Evolutionary conservation across 2,888 invertebrate species (phyloP), one percentile per base, ranked within the genome.

Genomic region (Leuctra nigra): DNA sequence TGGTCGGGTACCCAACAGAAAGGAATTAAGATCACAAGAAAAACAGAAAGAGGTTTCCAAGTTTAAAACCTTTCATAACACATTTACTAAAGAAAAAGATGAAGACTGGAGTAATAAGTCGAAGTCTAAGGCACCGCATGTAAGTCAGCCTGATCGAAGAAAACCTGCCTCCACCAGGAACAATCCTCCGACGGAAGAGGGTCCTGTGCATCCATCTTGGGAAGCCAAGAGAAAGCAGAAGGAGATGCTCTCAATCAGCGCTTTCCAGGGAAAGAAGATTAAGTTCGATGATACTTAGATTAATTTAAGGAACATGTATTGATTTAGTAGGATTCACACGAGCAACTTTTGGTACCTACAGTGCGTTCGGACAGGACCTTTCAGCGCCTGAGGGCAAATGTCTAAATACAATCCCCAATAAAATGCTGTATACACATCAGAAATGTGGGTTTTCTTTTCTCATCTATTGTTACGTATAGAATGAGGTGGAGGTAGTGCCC

Each of bases 181-280:
- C 20, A 2, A 20, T 6, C 3, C 35, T 20, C 35, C 11, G 4
- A 11, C 35, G 1, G 35, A 16, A 1, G 50, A 50, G 14, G 9
- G 9, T 6, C 36, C 50, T 14, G 23, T 76, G 53, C 77, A 77
- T 69, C 77, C 77, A 2, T 77, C 77, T 18, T 77, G 77, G 77
- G 77, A 76, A 66, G 77, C 77, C 1, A 77, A 77, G 65, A 76
- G 73, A 59, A 53, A 55, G 23, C 18, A 53, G 39, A 55, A 56
- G 41, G 56, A 60, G 18, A 55, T 53, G 46, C 50, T 56, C 16
- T 14, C n/a, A 14, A 56, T 54, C n/a, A 20, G 46, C 39, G 41
- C 53, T 11, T 60, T 60, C 33, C 54, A 58, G 52, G 60, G 60
- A 25, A 60, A 58, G 38, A 60, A 60, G 33, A 60, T 56, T 4